These are phyloP conservation scores for Galemys pyrenaicus DNA, from an alignment of 2,113 vertebrate genomes.

Conservation along the genomic window DNA sequence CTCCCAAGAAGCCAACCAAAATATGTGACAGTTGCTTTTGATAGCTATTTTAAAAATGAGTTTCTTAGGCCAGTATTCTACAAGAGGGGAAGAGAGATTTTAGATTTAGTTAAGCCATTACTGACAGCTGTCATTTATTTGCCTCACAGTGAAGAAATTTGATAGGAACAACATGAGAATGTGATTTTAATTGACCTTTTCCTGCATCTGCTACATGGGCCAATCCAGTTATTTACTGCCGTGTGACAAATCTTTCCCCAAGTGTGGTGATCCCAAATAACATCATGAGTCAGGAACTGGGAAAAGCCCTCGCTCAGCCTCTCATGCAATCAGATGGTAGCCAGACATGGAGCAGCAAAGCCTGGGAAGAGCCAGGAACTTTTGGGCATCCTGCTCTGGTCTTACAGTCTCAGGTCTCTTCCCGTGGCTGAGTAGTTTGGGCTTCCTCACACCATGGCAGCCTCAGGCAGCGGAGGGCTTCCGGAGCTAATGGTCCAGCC, in stretches of 20 bases:
- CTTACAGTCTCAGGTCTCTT: background rate
- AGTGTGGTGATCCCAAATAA: background rate
- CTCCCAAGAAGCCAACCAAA: background rate
- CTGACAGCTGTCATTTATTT: background rate
- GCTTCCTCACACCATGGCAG: background rate
- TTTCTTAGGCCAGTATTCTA: background rate
- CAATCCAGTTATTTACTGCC: background rate
- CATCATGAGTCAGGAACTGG: background rate
- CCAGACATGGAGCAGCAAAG: background rate
- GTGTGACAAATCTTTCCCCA: background rate
- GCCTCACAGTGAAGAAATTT: background rate
- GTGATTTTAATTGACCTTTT: background rate
- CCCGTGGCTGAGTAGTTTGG: background rate
- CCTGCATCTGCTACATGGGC: background rate
- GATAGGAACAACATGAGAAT: background rate
- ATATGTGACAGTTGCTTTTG: background rate
- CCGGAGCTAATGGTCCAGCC: background rate
- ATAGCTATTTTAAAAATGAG: background rate
- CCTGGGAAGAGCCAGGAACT: background rate
- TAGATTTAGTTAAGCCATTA: background rate
- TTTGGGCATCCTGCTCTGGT: background rate
- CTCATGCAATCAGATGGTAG: background rate
- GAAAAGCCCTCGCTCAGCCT: background rate
- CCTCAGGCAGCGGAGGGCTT: background rate
- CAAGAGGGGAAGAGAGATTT: background rate